Evolutionary conservation across 2,797 vertebrate genomes (phyloP), one percentile per base, ranked within the genome.

Genomic region (Serranus cabrilla): DNA sequence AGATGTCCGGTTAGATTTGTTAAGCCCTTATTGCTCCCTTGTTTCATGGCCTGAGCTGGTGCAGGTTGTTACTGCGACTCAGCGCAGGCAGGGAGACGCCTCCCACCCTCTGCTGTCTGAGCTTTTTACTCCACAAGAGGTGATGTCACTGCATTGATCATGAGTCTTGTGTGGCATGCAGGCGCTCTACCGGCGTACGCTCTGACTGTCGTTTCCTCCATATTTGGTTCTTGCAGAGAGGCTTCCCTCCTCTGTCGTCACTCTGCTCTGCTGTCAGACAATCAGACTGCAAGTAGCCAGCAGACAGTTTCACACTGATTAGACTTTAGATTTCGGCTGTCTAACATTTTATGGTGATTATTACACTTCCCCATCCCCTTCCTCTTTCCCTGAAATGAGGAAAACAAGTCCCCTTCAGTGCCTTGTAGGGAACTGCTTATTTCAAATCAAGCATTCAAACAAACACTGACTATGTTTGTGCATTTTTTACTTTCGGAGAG

Each of bases 161-260:
- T 62, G 39, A 71, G 61, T 70, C 40, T 84, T 21, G 49, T 46
- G 71, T 0, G 9, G 31, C 27, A 43, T 18, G 43, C n/a, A 50
- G 34, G 52, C 20, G 8, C 13, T 27, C 12, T 60, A 61, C 4
- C 16, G 37, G 60, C 49, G 1, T 45, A 43, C 11, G 9, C 60
- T 21, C 47, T 60, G 67, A 47, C 66, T 27, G 65, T 43, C 0
- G 57, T 88, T 91, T 89, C 87, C 85, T 91, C 91, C 90, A 89
- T 93, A 92, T 93, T 92, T 92, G 91, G 90, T 52, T 72, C 54
- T 76, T 50, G 66, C 67, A 80, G 85, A 73, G 62, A 54, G 79
- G 68, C 74, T 80, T 83, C 82, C 80, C 81, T 71, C 69, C 42
- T 70, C 60, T 73, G 71, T 63, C 67, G 34, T 81, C 70, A 46